Base-by-base conservation (phyloP, 37 sponge, comb jelly and placozoan genomes). In the Ianthella basta region DNA sequence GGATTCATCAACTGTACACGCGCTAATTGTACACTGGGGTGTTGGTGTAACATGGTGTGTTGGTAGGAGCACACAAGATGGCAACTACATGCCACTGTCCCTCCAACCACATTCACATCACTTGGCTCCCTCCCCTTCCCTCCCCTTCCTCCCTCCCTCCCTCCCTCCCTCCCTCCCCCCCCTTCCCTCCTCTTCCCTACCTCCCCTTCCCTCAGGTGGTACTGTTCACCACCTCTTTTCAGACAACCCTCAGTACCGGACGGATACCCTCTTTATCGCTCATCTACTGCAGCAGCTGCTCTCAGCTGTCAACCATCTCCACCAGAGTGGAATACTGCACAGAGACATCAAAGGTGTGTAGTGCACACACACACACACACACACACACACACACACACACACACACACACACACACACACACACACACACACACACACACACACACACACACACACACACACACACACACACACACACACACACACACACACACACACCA, bases 401-500 rank as follows among this genome's bases (percentile, higher is more conserved):
- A 29, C 65, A 63, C 65, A 29, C 65, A 63, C 65, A 29, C 65
- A 63, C 65, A 29, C 65, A 63, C 65, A 63, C 24, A 24, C 29
- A 29, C 29, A 27, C 65, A 27, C 24, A 29, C 29, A 27, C 29
- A 27, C 24, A 29, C 77, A 75, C 77, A 38, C 77, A 75, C 50
- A 38, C 50, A 75, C 39, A 38, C 77, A 75, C 77, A 75, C 73
- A 72, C 73, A 72, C 73, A 72, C 73, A 72, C 73, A 72, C 37
- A 72, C 73, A 27, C 24, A 29, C 29, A 27, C 29, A 27, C 24
- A 29, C 77, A 75, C 77, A 38, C 77, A 75, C 50, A 38, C 50
- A 75, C 39, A 38, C 77, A 75, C 77, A 56, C 81, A 81, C 60
- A 56, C 81, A 81, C 81, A 81, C 81, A 24, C 10, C 24, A 29